Base-by-base conservation (phyloP, 1,140 invertebrate genomes). In the Nixonia krombeini region DNA sequence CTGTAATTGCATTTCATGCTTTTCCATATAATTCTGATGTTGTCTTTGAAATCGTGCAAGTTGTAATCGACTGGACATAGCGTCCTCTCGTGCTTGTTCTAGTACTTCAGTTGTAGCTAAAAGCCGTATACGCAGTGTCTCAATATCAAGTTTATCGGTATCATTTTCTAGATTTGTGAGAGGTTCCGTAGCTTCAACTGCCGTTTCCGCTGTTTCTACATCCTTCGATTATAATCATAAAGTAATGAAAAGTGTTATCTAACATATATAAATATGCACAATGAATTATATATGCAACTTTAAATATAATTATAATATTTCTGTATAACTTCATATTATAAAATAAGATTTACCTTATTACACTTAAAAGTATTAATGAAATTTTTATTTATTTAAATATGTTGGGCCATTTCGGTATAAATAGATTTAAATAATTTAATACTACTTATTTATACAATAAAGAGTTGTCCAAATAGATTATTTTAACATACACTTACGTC, bases 1-100 rank as follows among this genome's bases (percentile, higher is more conserved):
- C 73, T 85, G 83, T 37, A 84, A 49, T 45, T 85, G 84, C 25
- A 85, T 51, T 42, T 85, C 83, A 29, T 85, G 83, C 18, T 78
- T 80, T 28, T 85, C 84, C 0, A 83, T 62, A 49, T 85, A 82
- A 72, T 85, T 79, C 53, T 85, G 83, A 74, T 85, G 81, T 49
- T 85, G 81, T 9, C 82, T 74, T 45, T 85, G 84, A 38, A 81
- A 80, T 7, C 81, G 78, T 10, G 79, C 74, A 2, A 85, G 51
- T 25, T 84, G 81, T 1, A 77, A 70, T 67, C 79, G 76, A 62
- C 76, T 83, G 0, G 76, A 66, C 5, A 82, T 63, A 13, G 80
- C 78, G 28, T 84, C 81, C 47, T 83, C 83, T 0, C 77, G 76
- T 21, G 80, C 74, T 57, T 85, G 81, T 56, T 84, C 83, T 4